Base-by-base conservation (phyloP, 2,888 invertebrate genomes). In the Agonopterix alstromeriana region DNA sequence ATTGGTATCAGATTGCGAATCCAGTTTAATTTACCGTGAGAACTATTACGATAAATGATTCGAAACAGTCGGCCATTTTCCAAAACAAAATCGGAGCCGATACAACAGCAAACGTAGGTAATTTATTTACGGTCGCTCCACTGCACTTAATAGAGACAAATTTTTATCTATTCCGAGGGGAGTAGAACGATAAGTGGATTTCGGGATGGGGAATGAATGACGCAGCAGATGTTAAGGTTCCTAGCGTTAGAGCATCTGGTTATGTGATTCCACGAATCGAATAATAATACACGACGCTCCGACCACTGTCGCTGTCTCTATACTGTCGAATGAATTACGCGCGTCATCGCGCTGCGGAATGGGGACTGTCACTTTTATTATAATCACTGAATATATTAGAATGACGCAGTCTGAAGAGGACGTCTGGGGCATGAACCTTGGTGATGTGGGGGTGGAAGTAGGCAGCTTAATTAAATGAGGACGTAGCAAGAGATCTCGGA, bases 401-500 rank as follows among this genome's bases (percentile, higher is more conserved):
- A 27, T 27, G 27, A 27, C 36, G 27, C n/a, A n/a, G 5, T 10
- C 3, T n/a, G 38, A 46, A 10, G 46, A 27, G 27, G 27, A 27
- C 27, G 46, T 46, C 46, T 41, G 42, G 46, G 46, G 35, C 41
- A 41, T 41, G 42, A 47, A 40, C 40, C 35, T 11, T 12, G 14
- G 8, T 11, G 9, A 36, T 40, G 11, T 35, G 14, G n/a, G 11
- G 27, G 12, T 40, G 46, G 41, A 47, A 42, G 36, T 43, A 47
- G 36, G 12, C 46, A 27, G n/a, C 27, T 7, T 27, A 27, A 27
- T 27, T 27, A 27, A 75, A 74, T 64, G 67, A 77, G 74, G 75
- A 78, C 73, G 65, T 61, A 42, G 42, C 12, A 70, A 69, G 72
- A 72, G 70, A 73, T 73, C 73, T 69, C 65, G 67, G 66, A 70